Conservation (phyloP, 2,888 invertebrate species). For the Ariolimax columbianus region DNA sequence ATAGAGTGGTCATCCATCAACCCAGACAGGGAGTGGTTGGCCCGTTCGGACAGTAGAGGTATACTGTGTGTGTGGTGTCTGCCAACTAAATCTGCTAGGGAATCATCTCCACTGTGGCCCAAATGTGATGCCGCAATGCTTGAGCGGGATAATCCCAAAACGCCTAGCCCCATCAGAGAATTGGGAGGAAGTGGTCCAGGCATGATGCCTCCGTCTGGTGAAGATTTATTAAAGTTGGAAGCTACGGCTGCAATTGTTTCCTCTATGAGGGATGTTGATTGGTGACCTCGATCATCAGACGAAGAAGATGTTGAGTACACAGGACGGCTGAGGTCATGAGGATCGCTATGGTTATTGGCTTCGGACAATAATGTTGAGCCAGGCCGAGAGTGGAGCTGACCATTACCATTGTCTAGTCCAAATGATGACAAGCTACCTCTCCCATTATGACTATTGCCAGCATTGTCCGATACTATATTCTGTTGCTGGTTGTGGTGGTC, state of each 20-base stretch:
- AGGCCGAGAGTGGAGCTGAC: constrained; percentile 45
- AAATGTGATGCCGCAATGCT: constrained; percentile 20
- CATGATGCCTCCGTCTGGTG: constrained; percentile 42
- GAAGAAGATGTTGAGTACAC: constrained; percentile 48
- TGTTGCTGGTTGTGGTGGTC: constrained; percentile 48
- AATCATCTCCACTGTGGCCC: constrained; percentile 38
- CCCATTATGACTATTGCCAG: constrained; percentile 52
- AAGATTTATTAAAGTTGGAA: constrained; percentile 44
- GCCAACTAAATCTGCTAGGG: constrained; percentile 40
- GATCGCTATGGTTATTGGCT: constrained; percentile 52
- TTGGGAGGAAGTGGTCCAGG: constrained; percentile 45
- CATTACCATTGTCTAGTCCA: constrained; percentile 53
- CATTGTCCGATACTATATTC: constrained; percentile 2
- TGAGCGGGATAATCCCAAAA: constrained; percentile 33
- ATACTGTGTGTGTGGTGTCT: constrained; percentile 53
- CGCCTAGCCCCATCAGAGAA: constrained; percentile 46
- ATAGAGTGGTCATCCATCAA: constrained; percentile 47
- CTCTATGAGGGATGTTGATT: constrained; percentile 42
- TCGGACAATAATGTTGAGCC: constrained; percentile 41
- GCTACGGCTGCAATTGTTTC: constrained; percentile 50
- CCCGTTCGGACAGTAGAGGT: constrained; percentile 46
- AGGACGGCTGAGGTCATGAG: constrained; percentile 50
- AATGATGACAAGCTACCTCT: constrained; percentile 48
- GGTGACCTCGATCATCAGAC: constrained; percentile 12
- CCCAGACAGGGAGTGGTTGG: constrained; percentile 44